These are phyloP conservation scores for Moxostoma hubbsi DNA, from an alignment of 2,797 vertebrate species.

Conservation along the genomic window DNA sequence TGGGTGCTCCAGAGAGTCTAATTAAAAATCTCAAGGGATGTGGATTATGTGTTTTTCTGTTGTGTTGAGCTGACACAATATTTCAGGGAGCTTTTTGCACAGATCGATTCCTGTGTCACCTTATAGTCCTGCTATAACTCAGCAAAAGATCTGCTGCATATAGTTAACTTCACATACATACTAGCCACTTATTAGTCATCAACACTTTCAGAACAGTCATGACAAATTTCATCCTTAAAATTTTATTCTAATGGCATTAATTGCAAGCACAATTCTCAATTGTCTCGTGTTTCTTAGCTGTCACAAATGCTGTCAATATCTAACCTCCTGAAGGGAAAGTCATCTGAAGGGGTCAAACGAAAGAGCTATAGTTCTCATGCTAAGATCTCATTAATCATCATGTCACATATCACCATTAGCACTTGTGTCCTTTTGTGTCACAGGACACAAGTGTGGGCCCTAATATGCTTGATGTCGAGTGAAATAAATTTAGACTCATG, in stretches of 20 bases:
- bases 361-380: neutral
- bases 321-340: neutral
- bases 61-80: constrained; percentile 18
- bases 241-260: neutral
- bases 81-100: constrained; percentile 10
- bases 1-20: constrained; percentile 22
- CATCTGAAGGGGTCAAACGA: constrained; percentile 4
- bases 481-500: neutral
- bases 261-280: neutral
- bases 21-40: constrained; percentile 42
- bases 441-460: neutral
- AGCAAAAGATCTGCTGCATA: constrained; percentile 5
- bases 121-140: constrained; percentile 24
- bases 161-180: constrained; percentile 20
- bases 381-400: constrained; percentile 29
- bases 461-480: neutral
- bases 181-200: neutral
- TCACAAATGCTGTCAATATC: neutral
- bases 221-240: neutral
- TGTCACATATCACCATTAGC: constrained; percentile 1
- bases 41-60: constrained; percentile 16
- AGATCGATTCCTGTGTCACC: constrained; percentile 47
- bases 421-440: neutral
- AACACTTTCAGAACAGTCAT: neutral
- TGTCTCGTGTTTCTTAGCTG: neutral